Evolutionary conservation across 2,888 invertebrate genomes (phyloP).

Genomic region (Lymantria monacha): DNA sequence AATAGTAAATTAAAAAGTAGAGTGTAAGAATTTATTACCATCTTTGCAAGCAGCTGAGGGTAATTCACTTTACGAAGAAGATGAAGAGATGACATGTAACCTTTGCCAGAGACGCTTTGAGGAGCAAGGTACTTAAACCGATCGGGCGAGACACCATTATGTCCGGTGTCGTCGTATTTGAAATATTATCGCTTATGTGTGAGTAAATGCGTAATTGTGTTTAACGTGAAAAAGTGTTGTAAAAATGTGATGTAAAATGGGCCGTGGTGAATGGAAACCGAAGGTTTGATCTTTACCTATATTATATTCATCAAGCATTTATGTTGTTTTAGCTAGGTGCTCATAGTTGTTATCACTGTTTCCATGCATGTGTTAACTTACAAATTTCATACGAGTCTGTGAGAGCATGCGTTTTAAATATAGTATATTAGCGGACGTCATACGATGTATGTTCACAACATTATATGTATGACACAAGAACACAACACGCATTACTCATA

Average conservation of each 20-base stretch:
- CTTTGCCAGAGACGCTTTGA: constrained; percentile 90
- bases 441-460: constrained; percentile 53
- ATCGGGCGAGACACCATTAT: constrained; percentile 60
- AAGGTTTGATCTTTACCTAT: constrained; percentile 41
- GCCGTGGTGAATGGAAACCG: constrained; percentile 44
- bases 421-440: constrained; percentile 48
- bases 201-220: constrained; percentile 81
- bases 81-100: constrained; percentile 87
- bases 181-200: constrained; percentile 77
- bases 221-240: constrained; percentile 46
- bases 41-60: constrained; percentile 86
- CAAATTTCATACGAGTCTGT: constrained; percentile 39
- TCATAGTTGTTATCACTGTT: constrained; percentile 47
- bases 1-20: constrained; percentile 47
- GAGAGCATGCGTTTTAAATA: constrained; percentile 53
- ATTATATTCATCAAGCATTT: constrained; percentile 43
- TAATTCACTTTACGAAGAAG: constrained; percentile 83
- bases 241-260: constrained; percentile 42
- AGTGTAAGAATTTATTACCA: constrained; percentile 78
- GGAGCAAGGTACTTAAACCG: constrained; percentile 86
- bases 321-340: constrained; percentile 43
- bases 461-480: constrained; percentile 67
- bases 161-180: constrained; percentile 71
- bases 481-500: constrained; percentile 81
- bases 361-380: constrained; percentile 54